Conservation (phyloP, 2,888 invertebrate species). For the Dasysyrphus albostriatus region DNA sequence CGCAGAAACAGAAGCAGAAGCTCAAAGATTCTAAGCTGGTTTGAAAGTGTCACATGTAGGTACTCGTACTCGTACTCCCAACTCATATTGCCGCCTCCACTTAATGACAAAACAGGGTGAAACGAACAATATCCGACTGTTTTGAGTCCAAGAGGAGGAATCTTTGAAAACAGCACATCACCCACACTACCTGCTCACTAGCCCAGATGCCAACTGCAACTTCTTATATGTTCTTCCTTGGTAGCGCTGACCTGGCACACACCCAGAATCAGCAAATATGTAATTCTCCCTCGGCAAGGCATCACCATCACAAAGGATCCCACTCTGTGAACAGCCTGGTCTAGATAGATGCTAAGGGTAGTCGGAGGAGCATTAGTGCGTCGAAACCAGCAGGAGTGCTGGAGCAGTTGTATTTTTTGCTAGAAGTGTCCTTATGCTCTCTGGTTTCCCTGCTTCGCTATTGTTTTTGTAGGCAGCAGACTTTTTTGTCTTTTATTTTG, state of each 20-base stretch:
- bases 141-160: neutral
- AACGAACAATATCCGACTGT: slow-evolving; percentile 18
- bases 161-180: neutral
- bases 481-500: slow-evolving; percentile 7
- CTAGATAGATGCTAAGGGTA: neutral
- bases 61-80: no score
- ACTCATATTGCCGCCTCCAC: neutral
- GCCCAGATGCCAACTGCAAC: slow-evolving; percentile 16
- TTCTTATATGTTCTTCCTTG: slow-evolving; percentile 16
- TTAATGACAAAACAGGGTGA: slow-evolving; percentile 13
- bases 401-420: slow-evolving; percentile 24
- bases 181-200: neutral
- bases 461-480: neutral
- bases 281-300: neutral
- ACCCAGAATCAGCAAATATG: slow-evolving; percentile 26
- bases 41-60: slow-evolving; percentile 12
- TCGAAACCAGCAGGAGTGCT: slow-evolving; percentile 28
- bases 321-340: neutral
- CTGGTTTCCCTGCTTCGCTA: slow-evolving; percentile 48
- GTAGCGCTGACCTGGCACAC: slow-evolving; percentile 3
- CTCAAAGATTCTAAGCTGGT: slow-evolving; percentile 34
- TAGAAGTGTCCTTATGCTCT: slow-evolving; percentile 54
- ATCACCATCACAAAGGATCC: slow-evolving; percentile 44
- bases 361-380: neutral
- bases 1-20: slow-evolving; percentile 28